Percentiles rank a stretch among this genome's conserved stretches.
Evolutionary conservation across 2,888 invertebrate species (phyloP).

Genomic region (Elaeidobius kamerunicus): DNA sequence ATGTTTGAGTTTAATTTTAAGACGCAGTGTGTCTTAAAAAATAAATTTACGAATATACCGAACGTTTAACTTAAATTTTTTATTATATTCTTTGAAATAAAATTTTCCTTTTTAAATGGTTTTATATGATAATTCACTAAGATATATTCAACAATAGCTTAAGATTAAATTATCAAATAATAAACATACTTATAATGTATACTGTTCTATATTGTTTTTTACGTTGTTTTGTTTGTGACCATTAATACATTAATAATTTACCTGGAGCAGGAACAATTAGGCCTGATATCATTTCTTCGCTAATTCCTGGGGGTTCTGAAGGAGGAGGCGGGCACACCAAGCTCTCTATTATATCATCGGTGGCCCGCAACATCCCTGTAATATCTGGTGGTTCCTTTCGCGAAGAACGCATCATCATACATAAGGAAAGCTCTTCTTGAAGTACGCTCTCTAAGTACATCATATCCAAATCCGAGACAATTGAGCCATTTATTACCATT

Average conservation of each 20-base stretch:
- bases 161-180: too few relatives aligned
- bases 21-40: too few relatives aligned
- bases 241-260: constrained; percentile 30
- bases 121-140: too few relatives aligned
- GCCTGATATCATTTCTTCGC: constrained; percentile 94
- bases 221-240: too few relatives aligned
- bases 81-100: too few relatives aligned
- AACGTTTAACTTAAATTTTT: too few relatives aligned
- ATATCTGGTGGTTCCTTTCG: constrained; percentile 78
- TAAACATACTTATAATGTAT: too few relatives aligned
- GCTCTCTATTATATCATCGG: constrained; percentile 94
- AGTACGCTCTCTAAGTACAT: constrained; percentile 97
- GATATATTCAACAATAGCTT: too few relatives aligned
- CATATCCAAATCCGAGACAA: constrained; percentile 98
- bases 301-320: constrained; percentile 87
- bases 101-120: too few relatives aligned
- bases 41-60: too few relatives aligned
- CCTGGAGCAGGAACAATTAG: constrained; percentile 96
- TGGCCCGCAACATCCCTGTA: constrained; percentile 68
- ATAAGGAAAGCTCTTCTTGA: constrained; percentile 89
- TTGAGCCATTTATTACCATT: constrained; percentile 97
- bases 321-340: constrained; percentile 96
- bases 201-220: too few relatives aligned
- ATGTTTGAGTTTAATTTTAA: too few relatives aligned
- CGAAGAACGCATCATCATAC: constrained; percentile 95